Conservation (phyloP, 2,113 vertebrate genomes). For the Mus spicilegus region DNA sequence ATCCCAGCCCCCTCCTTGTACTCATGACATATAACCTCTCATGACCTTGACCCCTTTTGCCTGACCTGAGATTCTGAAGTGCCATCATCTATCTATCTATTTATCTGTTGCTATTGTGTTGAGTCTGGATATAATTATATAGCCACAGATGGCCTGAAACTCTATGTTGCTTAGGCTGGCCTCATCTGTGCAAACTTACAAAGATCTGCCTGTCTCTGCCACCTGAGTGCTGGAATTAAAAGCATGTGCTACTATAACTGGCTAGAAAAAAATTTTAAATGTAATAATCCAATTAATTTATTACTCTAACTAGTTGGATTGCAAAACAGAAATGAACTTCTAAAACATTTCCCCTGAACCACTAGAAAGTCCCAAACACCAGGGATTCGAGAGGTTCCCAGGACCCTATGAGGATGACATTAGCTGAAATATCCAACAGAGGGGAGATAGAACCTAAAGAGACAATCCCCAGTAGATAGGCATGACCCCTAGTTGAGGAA, state of each 20-base stretch:
- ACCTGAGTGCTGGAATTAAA: not conserved
- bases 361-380: too few relatives aligned
- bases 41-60: not conserved
- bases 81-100: not conserved
- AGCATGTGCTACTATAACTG: not conserved
- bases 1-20: not conserved
- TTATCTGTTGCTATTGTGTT: not conserved
- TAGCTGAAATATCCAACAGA: too few relatives aligned
- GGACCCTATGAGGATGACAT: too few relatives aligned
- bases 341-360: not conserved
- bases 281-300: not conserved
- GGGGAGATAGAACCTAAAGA: too few relatives aligned
- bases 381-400: too few relatives aligned
- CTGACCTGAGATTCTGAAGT: not conserved
- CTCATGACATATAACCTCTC: not conserved
- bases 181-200: not conserved
- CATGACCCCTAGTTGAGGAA: too few relatives aligned
- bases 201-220: not conserved
- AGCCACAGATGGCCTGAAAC: not conserved
- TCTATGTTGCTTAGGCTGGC: not conserved
- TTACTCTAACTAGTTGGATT: not conserved
- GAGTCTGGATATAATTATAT: not conserved
- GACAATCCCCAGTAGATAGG: too few relatives aligned
- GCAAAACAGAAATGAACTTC: too few relatives aligned
- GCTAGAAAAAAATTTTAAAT: not conserved